Conservation (phyloP, 1,140 invertebrate genomes). For the Anoplolepis gracilipes region DNA sequence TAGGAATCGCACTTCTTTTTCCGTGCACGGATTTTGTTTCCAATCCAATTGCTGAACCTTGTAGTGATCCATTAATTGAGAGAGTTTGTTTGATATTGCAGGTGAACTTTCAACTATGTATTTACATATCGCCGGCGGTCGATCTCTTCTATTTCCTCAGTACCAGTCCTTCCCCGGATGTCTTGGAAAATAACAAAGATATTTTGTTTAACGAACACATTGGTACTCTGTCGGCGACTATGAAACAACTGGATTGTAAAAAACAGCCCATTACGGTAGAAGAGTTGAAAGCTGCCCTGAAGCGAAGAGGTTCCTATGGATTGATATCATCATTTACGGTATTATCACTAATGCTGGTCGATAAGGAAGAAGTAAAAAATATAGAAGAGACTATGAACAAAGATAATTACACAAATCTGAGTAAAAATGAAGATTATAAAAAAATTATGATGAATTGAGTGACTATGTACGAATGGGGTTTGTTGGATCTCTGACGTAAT, state of each 20-base stretch:
- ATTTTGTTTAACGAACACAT: conserved; percentile 83
- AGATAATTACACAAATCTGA: conserved; percentile 62
- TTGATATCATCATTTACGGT: conserved; percentile 74
- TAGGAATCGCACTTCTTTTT: conserved; percentile 69
- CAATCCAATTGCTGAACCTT: no score
- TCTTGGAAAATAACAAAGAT: conserved; percentile 77
- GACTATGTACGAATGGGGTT: conserved; percentile 69
- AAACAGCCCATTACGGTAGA: conserved; percentile 81
- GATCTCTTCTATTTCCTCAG: conserved; percentile 86
- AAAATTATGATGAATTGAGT: conserved; percentile 74
- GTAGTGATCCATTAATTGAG: no score
- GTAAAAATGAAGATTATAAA: conserved; percentile 50
- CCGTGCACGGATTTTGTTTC: no score
- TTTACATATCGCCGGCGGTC: conserved; percentile 84
- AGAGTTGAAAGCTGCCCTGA: no score
- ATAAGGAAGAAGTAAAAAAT: conserved; percentile 70
- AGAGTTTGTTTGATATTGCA: no score
- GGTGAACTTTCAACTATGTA: conserved; percentile 87
- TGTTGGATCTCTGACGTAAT: conserved; percentile 73
- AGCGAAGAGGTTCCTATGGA: conserved; percentile 74
- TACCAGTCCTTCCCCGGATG: no score
- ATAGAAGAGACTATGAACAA: conserved; percentile 75
- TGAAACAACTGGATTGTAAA: conserved; percentile 81
- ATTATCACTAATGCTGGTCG: conserved; percentile 75
- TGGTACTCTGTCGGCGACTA: conserved; percentile 74